Base-by-base conservation (phyloP, 2,113 vertebrate species). In the Aplodontia rufa region DNA sequence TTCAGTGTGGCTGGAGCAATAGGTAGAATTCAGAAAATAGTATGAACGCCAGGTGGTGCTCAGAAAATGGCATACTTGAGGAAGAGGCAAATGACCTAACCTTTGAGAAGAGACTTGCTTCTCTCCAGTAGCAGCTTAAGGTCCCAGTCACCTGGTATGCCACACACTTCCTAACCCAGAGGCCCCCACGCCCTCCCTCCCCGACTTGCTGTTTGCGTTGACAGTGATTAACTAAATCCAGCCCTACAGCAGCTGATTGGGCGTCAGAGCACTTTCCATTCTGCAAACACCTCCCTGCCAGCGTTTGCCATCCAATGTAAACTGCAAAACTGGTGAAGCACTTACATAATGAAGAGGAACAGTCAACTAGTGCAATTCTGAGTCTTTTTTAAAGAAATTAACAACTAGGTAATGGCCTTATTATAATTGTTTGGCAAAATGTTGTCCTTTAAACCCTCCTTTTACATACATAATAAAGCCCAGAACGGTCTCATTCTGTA, bases 201-300 rank as follows among this genome's bases (percentile, higher is more conserved):
- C 53, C 53, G 8, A 49, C 8, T 35, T 47, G 47, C 47, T 78
- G 55, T 53, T 11, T 28, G 7, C 79, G 28, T 47, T 95, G 87
- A 96, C 62, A 79, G 81, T 81, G 88, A 94, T 85, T 64, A 68
- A 89, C n/a, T 89, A 78, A 91, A 91, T 49, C 30, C 58, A 93
- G 85, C 85, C 86, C 66, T 66, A 53, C 64, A 30, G 85, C n/a
- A 93, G 35, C n/a, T 83, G 47, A 8, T 75, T 93, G n/a, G 30
- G 32, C 47, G 4, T 82, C 28, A 76, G 45, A 91, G 74, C 37
- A 53, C 16, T 82, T 93, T 91, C 42, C 42, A 86, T 87, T 86
- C 86, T 22, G 42, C 47, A 91, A 22, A 55, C 49, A 19, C 79
- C 53, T 86, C 60, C 62, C 58, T 91, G 69, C 30, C 53, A 42